Evolutionary conservation across 2,797 vertebrate genomes (phyloP), one percentile per base, ranked within the genome.

Genomic region (Sebastes diploproa): DNA sequence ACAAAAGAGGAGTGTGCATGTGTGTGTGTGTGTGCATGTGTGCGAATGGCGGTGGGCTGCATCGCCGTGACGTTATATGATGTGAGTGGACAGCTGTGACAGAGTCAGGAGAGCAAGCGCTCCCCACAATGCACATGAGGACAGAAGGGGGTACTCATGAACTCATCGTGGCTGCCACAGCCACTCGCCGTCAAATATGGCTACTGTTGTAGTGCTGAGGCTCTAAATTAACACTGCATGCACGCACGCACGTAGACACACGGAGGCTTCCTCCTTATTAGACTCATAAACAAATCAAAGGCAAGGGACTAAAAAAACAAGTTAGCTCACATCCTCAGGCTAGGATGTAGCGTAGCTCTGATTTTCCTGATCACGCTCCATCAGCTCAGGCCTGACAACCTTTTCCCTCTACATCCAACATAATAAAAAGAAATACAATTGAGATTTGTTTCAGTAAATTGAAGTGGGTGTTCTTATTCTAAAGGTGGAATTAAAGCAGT

Each of bases 31-130:
- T 58, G 61, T 64, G 72, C 27, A 18, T 27, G 62, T 11, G 25
- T 6, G 61, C 27, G 50, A 61, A 34, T 25, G 59, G 56, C 0
- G 68, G 58, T 52, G 32, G 30, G 58, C 46, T 1, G 32, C 71
- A 56, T 72, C 8, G 73, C 62, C 13, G 2, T 90, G 88, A 88
- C 25, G 56, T 83, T 85, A 90, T 84, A 54, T 23, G 38, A 94
- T 89, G 80, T 67, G 81, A 93, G 83, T 69, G 75, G 92, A 92
- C 91, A 92, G 91, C 91, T 87, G 89, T 80, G 94, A 90, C 83
- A 84, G 75, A 85, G 87, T 90, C 82, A 86, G 91, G 78, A 84
- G 86, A 90, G 86, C 83, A 66, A 87, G 80, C 86, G 68, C 88
- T 90, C 86, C 83, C 89, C 86, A 86, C 88, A 83, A 86, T 86